phyloP scores from a whole-genome alignment of 2,797 vertebrate genomes.

The Falco columbarius region DNA sequence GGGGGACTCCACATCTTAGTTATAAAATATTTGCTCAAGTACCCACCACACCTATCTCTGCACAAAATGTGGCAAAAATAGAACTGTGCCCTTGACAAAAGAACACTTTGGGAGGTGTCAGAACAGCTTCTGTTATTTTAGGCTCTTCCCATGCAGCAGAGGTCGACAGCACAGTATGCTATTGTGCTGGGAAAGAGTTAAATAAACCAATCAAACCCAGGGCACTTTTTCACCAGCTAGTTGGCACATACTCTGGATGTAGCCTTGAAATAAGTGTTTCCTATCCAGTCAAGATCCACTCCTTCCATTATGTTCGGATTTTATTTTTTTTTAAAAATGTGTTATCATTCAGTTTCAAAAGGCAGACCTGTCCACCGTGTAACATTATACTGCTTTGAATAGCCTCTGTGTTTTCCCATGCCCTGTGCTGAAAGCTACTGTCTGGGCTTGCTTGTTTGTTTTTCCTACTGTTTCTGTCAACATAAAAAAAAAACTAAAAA shows the following conservation, averaged over 20 bases:
- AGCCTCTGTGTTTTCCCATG: not conserved
- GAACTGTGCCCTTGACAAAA: slow-evolving; percentile 23
- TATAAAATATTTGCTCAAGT: not conserved
- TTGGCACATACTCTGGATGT: not conserved
- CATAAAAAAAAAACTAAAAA: not conserved
- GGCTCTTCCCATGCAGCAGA: not conserved
- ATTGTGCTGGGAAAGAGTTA: slow-evolving; percentile 30
- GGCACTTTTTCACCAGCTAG: not conserved
- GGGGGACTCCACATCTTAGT: not conserved
- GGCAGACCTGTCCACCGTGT: not conserved
- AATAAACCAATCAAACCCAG: not conserved
- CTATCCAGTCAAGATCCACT: not conserved
- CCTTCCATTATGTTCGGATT: not conserved
- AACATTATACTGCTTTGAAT: not conserved
- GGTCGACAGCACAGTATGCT: not conserved
- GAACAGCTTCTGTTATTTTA: slow-evolving; percentile 35
- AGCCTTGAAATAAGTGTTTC: not conserved
- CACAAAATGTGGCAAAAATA: slow-evolving; percentile 16
- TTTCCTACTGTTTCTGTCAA: not conserved
- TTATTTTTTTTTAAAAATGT: not conserved
- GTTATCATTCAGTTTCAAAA: not conserved
- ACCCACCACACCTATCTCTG: not conserved
- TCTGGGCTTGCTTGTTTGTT: not conserved
- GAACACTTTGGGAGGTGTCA: not conserved
- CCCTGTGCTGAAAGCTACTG: not conserved